Percentiles rank a stretch among this genome's conserved stretches.
Evolutionary conservation across 2,113 vertebrate genomes (phyloP).

Genomic region (Rhagologus leucostigma): DNA sequence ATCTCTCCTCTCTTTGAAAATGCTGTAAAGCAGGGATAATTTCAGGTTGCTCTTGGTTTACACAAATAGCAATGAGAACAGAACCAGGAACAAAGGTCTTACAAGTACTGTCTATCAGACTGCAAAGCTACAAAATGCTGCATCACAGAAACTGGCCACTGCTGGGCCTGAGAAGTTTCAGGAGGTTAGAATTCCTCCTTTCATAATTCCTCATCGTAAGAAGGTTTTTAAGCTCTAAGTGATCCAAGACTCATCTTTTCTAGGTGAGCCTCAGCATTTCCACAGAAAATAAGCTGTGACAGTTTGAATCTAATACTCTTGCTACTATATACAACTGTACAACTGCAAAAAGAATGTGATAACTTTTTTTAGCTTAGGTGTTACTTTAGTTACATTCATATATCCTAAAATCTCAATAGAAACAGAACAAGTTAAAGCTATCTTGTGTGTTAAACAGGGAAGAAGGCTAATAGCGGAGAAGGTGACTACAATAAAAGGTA

Average conservation of each 20-base stretch:
- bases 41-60: background rate
- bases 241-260: background rate
- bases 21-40: conserved; percentile 6
- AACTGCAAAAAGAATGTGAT: background rate
- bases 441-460: background rate
- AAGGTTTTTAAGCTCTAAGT: background rate
- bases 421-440: background rate
- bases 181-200: background rate
- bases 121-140: background rate
- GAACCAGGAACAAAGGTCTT: conserved; percentile 27
- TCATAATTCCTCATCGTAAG: background rate
- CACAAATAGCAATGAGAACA: background rate
- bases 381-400: background rate
- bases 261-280: background rate
- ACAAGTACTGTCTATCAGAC: background rate
- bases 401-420: background rate
- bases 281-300: background rate
- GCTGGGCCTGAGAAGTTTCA: background rate
- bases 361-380: background rate
- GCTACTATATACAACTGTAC: background rate
- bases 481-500: background rate
- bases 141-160: background rate
- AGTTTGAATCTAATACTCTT: background rate
- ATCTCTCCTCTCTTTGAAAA: conserved; percentile 51
- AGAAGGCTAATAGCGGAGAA: background rate